Evolutionary conservation across 23 tunicate genomes (phyloP).

Genomic region (Halocynthia roretzi): DNA sequence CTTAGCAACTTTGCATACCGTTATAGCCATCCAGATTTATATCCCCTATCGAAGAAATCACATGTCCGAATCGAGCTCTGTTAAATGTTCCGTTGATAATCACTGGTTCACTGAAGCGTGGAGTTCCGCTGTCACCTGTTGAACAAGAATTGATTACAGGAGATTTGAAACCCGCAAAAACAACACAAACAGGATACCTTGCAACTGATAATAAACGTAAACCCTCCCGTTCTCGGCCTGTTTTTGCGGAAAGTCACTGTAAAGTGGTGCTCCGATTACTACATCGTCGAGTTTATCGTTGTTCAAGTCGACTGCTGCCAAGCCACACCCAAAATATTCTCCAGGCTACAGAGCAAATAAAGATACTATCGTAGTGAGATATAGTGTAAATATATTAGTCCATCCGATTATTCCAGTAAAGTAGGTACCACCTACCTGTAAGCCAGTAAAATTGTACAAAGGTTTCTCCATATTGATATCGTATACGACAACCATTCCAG

Average conservation of each 20-base stretch:
- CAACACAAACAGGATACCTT: constrained; percentile 12
- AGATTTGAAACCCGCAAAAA: too few relatives aligned
- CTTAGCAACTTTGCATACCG: constrained; percentile 33
- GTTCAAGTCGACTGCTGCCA: constrained; percentile 71
- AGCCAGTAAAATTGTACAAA: constrained; percentile 62
- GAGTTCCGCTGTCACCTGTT: background rate
- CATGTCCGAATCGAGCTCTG: constrained; percentile 66
- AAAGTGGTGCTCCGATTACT: constrained; percentile 78
- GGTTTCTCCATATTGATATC: constrained; percentile 33
- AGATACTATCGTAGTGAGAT: background rate
- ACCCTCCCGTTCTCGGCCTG: constrained; percentile 61
- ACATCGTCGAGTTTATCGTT: constrained; percentile 67
- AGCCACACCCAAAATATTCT: constrained; percentile 70
- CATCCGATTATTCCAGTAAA: background rate
- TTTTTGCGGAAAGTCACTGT: constrained; percentile 28
- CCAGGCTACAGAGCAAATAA: constrained; percentile 46
- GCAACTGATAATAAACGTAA: constrained; percentile 50
- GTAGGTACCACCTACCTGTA: constrained; percentile 35
- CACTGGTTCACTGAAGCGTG: constrained; percentile 15
- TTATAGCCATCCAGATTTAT: constrained; percentile 69
- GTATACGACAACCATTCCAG: constrained; percentile 58
- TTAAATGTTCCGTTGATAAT: constrained; percentile 44
- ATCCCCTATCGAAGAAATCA: constrained; percentile 60
- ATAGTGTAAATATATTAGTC: background rate
- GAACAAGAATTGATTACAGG: too few relatives aligned